Evolutionary conservation across 92 coral and sea anemone species (phyloP).

Genomic region (Phenganax subtilis): DNA sequence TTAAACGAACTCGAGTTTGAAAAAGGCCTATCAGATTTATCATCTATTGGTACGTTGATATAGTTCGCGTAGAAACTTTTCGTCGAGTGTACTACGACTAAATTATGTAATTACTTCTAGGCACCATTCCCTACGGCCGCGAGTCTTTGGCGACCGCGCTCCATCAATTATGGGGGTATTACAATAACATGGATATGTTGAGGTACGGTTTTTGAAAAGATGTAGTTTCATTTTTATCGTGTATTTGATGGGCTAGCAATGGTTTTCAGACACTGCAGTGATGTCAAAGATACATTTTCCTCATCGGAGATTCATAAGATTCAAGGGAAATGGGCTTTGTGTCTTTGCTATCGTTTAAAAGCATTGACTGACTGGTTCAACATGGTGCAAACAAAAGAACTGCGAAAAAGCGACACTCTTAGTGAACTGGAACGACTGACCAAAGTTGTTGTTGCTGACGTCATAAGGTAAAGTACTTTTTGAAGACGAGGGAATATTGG

Average conservation of each 20-base stretch:
- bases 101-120: constrained; percentile 32
- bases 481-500: no score
- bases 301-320: constrained; percentile 75
- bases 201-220: constrained; percentile 47
- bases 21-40: constrained; percentile 88
- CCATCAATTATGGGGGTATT: constrained; percentile 58
- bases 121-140: constrained; percentile 69
- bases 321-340: constrained; percentile 66
- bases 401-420: background rate
- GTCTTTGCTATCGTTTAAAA: constrained; percentile 28
- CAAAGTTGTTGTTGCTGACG: constrained; percentile 1
- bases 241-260: background rate
- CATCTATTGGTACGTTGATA: constrained; percentile 62
- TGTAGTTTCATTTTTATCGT: background rate
- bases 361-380: constrained; percentile 11
- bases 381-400: background rate
- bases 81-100: background rate
- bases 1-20: constrained; percentile 65
- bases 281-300: constrained; percentile 68
- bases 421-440: constrained; percentile 11
- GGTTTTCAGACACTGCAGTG: constrained; percentile 65
- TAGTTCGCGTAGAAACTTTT: background rate
- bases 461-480: constrained; percentile 8
- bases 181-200: constrained; percentile 56
- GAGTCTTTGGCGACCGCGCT: constrained; percentile 74